Evolutionary conservation across 1,140 invertebrate genomes (phyloP), one percentile per base, ranked within the genome.

Genomic region (Neelides sp.): DNA sequence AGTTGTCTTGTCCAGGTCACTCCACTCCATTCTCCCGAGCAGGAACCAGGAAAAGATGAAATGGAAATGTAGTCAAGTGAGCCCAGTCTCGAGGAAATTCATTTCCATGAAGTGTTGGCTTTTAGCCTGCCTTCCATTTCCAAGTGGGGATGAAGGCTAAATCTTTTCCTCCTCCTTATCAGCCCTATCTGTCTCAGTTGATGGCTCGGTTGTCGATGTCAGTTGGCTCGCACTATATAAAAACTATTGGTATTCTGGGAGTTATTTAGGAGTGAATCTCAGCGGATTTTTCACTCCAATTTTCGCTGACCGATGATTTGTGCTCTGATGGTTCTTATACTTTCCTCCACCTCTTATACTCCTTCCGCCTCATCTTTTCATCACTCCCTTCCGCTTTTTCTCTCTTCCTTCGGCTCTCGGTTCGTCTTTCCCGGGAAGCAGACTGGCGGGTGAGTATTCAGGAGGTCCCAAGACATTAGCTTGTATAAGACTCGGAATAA

Each of bases 251-350:
- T 54, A 48, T 54, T 48, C 52, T 48, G 45, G 45, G 40, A 54
- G 52, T 54, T 54, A 48, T 54, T 54, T 54, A 54, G 32, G 26
- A 40, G 40, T 20, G 44, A 52, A 52, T 36, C 45, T 54, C 50
- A 23, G 20, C 26, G 48, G 50, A 52, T 48, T 54, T 48, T 54
- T 35, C 46, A 45, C 45, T 52, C 26, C 36, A 35, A 32, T 54
- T 54, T 52, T 54, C 30, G 52, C 52, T 54, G 52, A 54, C 52
- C 52, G 45, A 54, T 54, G 45, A 42, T 48, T 52, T 54, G 36
- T 54, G 46, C 45, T 54, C 48, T 40, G 17, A 4, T 39, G 30
- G 30, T 8, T 8, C 8, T 34, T 15, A 15, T 34, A 34, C 30
- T 10, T 10, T 10, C 8, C 30, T 10, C 30, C 8, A 43, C 27